Percentiles rank a stretch among this genome's conserved stretches.
Evolutionary conservation across 2,888 invertebrate species (phyloP).

Genomic region (Caenorhabditis panamensis): DNA sequence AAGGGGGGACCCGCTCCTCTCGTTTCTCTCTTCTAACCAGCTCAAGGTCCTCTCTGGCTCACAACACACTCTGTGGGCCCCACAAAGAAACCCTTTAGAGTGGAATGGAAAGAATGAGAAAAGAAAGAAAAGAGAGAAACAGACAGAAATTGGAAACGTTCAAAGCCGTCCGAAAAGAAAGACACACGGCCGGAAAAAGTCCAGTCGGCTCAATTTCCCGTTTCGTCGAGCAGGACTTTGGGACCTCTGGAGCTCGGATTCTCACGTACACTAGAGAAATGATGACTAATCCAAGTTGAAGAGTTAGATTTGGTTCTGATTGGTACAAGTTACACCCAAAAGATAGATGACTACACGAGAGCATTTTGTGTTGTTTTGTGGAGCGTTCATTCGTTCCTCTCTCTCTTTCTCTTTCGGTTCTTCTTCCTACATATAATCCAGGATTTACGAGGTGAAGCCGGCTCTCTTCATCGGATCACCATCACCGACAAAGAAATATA

Average conservation of each 20-base stretch:
- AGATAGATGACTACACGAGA: background rate
- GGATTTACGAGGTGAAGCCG: background rate
- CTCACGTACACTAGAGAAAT: background rate
- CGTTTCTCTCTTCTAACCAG: conserved; percentile 12
- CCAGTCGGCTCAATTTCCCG: conserved; percentile 32
- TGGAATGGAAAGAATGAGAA: conserved; percentile 22
- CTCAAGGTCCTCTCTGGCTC: background rate
- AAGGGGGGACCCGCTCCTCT: conserved; percentile 27
- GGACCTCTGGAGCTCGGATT: background rate
- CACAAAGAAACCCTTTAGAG: conserved; percentile 11
- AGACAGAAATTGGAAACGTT: conserved; percentile 55
- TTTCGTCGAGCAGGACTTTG: background rate
- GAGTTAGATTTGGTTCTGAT: background rate
- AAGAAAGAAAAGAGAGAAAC: conserved; percentile 15
- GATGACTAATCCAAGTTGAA: no score
- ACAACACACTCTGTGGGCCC: background rate
- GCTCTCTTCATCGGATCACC: background rate
- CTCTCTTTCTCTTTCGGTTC: background rate
- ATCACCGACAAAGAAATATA: background rate
- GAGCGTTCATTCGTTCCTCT: background rate
- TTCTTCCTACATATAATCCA: background rate
- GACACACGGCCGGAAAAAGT: conserved; percentile 15
- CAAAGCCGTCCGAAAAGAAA: background rate
- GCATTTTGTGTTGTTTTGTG: background rate
- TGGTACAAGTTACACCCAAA: background rate